These are phyloP conservation scores for Vidua macroura DNA, from an alignment of 2,113 vertebrate species.

Conservation along the genomic window DNA sequence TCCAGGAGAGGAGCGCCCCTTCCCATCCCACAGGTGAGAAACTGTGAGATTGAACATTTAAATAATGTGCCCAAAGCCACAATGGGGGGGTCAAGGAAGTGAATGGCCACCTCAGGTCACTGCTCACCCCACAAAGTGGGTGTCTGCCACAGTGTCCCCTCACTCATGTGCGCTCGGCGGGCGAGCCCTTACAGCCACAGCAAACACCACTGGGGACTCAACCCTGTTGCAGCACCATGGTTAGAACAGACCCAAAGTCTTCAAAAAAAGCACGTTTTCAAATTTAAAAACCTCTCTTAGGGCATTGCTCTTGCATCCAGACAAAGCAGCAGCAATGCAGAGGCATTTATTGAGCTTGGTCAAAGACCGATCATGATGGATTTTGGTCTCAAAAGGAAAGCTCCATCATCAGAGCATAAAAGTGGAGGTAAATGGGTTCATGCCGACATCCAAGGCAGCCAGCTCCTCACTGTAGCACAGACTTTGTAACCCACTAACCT, in stretches of 20 bases:
- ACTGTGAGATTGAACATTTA: accelerated
- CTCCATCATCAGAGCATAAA: not conserved
- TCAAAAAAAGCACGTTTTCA: not conserved
- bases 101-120: not conserved
- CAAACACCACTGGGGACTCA: not conserved
- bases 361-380: not conserved
- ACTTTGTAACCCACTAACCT: conserved; percentile 39
- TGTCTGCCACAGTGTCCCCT: not conserved
- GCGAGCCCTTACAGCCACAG: not conserved
- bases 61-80: not conserved
- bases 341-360: not conserved
- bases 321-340: not conserved
- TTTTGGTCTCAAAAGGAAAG: not conserved
- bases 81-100: not conserved
- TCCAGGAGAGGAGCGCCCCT: not conserved
- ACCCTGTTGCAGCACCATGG: not conserved
- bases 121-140: not conserved
- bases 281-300: not conserved
- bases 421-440: not conserved
- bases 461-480: not conserved
- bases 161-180: not conserved
- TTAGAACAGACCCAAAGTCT: not conserved
- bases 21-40: not conserved
- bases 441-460: not conserved
- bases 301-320: not conserved